phyloP scores from a whole-genome alignment of 2,888 invertebrate species.

The Caenorhabditis doughertyi region DNA sequence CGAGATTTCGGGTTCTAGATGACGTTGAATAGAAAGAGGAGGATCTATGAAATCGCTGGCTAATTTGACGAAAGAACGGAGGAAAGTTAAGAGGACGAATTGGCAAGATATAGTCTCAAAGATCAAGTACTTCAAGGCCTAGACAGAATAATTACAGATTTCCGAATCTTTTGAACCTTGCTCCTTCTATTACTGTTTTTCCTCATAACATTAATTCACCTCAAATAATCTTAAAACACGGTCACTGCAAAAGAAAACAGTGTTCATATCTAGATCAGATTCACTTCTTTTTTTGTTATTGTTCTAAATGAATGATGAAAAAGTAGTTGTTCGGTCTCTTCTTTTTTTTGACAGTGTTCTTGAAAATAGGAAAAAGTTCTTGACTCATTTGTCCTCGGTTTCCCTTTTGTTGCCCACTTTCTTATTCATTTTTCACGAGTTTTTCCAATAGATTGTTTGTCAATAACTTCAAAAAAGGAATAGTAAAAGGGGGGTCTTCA shows the following conservation, averaged over 20 bases:
- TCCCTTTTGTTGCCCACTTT: slow-evolving; percentile 8
- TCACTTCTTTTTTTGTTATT: slow-evolving; percentile 30
- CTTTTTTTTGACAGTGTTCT: slow-evolving; percentile 3
- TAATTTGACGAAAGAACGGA: not conserved
- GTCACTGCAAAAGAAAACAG: slow-evolving; percentile 1
- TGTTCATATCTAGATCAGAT: slow-evolving; percentile 42
- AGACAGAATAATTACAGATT: not conserved
- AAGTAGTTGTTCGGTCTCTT: slow-evolving; percentile 31
- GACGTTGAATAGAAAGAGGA: not conserved
- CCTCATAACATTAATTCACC: not conserved
- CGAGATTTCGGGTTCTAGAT: not conserved
- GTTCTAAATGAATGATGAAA: slow-evolving; percentile 46
- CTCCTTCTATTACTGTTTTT: not conserved
- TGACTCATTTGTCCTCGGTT: slow-evolving; percentile 54
- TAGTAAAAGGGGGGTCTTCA: slow-evolving; percentile 2
- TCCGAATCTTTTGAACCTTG: slow-evolving; percentile 14
- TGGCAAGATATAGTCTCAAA: no score
- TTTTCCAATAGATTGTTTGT: slow-evolving; percentile 51
- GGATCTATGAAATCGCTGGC: slow-evolving; percentile 1
- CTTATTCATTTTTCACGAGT: slow-evolving; percentile 24
- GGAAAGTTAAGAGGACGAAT: no score
- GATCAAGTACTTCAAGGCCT: not conserved
- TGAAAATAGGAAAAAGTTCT: slow-evolving; percentile 12
- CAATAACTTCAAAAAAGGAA: slow-evolving; percentile 42
- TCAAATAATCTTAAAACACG: slow-evolving; percentile 6